Conservation (phyloP, 1,140 invertebrate species). For the Branchinecta lindahli region DNA sequence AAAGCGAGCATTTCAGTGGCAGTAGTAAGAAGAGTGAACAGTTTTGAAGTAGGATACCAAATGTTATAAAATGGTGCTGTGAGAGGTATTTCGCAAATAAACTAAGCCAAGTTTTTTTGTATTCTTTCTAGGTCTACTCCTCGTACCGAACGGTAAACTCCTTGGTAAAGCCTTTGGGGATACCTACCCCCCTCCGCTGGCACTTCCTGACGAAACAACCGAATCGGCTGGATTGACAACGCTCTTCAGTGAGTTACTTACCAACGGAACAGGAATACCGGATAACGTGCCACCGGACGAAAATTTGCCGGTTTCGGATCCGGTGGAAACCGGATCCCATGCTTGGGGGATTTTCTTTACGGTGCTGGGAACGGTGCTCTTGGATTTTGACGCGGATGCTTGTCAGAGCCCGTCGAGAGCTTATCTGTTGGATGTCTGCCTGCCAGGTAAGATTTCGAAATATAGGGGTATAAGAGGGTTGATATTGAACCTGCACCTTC, state of each 20-base stretch:
- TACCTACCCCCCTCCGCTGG: slow-evolving; percentile 24
- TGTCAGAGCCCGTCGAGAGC: slow-evolving; percentile 85
- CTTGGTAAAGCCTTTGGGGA: slow-evolving; percentile 69
- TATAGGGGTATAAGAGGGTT: not conserved
- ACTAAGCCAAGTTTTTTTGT: too few species aligned
- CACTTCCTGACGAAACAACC: slow-evolving; percentile 19
- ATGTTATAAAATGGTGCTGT: too few species aligned
- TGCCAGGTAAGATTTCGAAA: slow-evolving; percentile 47
- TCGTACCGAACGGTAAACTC: slow-evolving; percentile 77
- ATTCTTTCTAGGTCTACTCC: slow-evolving; percentile 47
- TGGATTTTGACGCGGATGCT: slow-evolving; percentile 91
- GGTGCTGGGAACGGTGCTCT: slow-evolving; percentile 73
- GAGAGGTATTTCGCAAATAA: too few species aligned
- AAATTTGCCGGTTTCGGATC: not conserved
- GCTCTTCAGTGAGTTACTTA: slow-evolving; percentile 11
- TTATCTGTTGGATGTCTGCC: slow-evolving; percentile 77
- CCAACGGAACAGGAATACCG: not conserved
- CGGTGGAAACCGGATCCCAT: slow-evolving; percentile 32
- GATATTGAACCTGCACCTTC: not conserved
- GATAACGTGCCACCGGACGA: not conserved
- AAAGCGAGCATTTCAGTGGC: too few species aligned
- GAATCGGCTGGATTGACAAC: not conserved
- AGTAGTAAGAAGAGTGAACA: too few species aligned
- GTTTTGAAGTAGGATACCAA: too few species aligned
- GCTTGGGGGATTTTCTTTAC: slow-evolving; percentile 83